phyloP scores from a whole-genome alignment of 2,113 vertebrate species.

The Salvelinus sp. region DNA sequence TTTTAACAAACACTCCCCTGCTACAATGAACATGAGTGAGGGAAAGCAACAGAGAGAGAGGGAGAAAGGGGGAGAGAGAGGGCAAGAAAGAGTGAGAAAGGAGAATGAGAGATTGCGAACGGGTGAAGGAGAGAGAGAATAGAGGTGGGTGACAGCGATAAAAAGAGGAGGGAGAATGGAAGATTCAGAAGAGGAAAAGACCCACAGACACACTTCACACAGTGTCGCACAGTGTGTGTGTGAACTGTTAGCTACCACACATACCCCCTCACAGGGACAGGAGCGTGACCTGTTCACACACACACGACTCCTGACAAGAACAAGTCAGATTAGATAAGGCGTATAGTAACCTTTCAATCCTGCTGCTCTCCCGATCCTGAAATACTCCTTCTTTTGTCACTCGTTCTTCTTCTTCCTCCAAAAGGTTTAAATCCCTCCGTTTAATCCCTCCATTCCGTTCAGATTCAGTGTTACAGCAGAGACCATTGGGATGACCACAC shows the following conservation, averaged over 20 bases:
- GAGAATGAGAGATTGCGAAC: neutral
- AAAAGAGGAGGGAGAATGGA: neutral
- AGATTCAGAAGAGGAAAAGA: neutral
- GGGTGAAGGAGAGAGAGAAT: neutral
- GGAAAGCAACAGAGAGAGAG: slow-evolving; percentile 1
- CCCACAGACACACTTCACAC: neutral
- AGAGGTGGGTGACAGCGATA: neutral
- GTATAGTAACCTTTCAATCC: neutral
- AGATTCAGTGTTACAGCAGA: slow-evolving; percentile 40
- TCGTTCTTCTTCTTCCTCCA: slow-evolving; percentile 10
- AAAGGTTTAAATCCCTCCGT: slow-evolving; percentile 49
- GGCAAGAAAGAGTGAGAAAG: neutral
- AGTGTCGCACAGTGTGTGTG: too few relatives aligned
- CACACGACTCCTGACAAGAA: neutral
- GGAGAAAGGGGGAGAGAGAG: neutral
- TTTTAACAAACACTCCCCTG: neutral
- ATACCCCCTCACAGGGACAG: neutral
- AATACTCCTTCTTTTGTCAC: neutral
- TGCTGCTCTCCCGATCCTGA: slow-evolving; percentile 1
- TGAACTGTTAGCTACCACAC: neutral
- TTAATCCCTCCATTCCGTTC: slow-evolving; percentile 54
- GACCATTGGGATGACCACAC: slow-evolving; percentile 53
- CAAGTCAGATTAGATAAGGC: neutral
- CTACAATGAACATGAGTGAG: neutral
- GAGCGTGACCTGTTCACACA: neutral